These are phyloP conservation scores for Oryzias sinensis DNA, from an alignment of 2,797 vertebrate genomes.

Conservation along the genomic window DNA sequence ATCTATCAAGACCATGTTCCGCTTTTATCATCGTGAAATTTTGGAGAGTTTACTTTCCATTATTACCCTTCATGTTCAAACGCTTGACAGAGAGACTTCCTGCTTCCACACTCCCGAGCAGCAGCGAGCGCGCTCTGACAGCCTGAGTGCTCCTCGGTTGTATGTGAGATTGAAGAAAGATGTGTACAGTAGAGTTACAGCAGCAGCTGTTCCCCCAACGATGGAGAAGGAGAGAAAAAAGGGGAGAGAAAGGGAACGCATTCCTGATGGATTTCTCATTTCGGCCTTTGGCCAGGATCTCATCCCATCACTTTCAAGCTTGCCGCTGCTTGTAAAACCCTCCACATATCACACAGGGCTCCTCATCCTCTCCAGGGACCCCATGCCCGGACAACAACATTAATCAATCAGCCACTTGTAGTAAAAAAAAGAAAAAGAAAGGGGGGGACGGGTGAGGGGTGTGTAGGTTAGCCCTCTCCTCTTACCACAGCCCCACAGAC, in stretches of 20 bases:
- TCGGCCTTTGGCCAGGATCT: slow-evolving; percentile 82
- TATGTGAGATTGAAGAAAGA: slow-evolving; percentile 65
- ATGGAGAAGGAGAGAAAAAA: slow-evolving; percentile 45
- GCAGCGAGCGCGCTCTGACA: slow-evolving; percentile 47
- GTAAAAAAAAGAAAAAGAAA: slow-evolving; percentile 52
- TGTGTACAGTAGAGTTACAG: slow-evolving; percentile 81
- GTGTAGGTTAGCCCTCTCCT: slow-evolving; percentile 69
- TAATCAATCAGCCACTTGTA: slow-evolving; percentile 80
- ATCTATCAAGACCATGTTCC: slow-evolving; percentile 27
- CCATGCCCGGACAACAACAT: slow-evolving; percentile 78
- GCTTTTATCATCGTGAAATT: slow-evolving; percentile 14
- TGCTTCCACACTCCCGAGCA: slow-evolving; percentile 49
- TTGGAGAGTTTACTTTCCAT: slow-evolving; percentile 27
- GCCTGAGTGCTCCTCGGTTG: slow-evolving; percentile 56
- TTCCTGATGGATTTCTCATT: slow-evolving; percentile 93
- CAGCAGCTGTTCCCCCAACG: slow-evolving; percentile 86
- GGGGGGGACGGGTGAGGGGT: slow-evolving; percentile 19
- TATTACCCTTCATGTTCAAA: slow-evolving; percentile 32
- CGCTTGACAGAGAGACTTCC: slow-evolving; percentile 40
- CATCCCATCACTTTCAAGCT: slow-evolving; percentile 89
- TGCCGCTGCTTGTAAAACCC: slow-evolving; percentile 85
- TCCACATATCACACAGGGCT: slow-evolving; percentile 84
- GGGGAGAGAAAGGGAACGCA: slow-evolving; percentile 72
- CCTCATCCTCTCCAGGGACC: slow-evolving; percentile 80
- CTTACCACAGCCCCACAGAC: slow-evolving; percentile 66